Base-by-base conservation (phyloP, 2,888 invertebrate species). In the Callinectes sapidus region DNA sequence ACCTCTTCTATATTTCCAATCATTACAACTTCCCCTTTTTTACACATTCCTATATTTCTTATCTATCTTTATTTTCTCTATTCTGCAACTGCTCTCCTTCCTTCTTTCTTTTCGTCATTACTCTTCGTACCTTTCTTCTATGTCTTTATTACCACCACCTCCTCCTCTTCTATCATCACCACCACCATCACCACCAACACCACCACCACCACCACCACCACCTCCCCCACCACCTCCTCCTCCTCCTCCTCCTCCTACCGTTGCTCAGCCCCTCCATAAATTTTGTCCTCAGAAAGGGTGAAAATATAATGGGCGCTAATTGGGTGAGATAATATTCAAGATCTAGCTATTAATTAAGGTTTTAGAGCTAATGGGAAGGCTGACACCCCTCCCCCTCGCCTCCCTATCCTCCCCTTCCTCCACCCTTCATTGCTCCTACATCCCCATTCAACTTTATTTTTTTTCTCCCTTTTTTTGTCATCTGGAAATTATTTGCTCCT, bases 331-430 rank as follows among this genome's bases (percentile, higher is more conserved):
- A 91, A 91, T 88, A 55, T 88, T 28, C 32, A 86, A 88, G 91
- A 91, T 91, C 87, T 89, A 88, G 88, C 91, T 91, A 91, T 91
- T 91, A 88, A 91, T 91, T 91, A 91, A 91, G 91, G 77, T 91
- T 91, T 91, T 91, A 88, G 88, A 91, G 91, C 35, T 61, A n/a
- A 61, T 66, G 28, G 88, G 71, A 18, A 61, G 55, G 54, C 66
- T 39, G 5, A 28, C 16, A n/a, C 39, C 66, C 8, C 66, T 28
- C 23, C 23, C 3, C 55, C n/a, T 35, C 16, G 13, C 90, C 18
- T n/a, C 87, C 86, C 71, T 13, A 13, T 23, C 71, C 71, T 6
- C 71, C 71, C 71, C 71, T 28, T 1, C 1, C 71, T 18, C 66
- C 2, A 18, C 28, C 39, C 48, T 13, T 3, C 39, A 39, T 5